Evolutionary conservation across 2,113 vertebrate genomes (phyloP).

Genomic region (Poicephalus meyeri): DNA sequence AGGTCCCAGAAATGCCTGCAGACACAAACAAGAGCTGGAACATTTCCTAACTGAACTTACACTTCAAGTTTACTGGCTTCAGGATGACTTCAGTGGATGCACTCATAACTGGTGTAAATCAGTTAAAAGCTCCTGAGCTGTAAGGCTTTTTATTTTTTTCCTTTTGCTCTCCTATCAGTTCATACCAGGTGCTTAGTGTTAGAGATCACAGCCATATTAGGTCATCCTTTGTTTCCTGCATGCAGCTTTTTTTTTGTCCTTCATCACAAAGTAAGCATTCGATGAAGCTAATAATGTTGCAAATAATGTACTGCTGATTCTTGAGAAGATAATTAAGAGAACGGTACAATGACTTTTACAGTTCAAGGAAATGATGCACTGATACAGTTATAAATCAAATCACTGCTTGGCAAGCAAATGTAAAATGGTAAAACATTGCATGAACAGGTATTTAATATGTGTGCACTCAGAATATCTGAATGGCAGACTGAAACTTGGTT

Average conservation of each 20-base stretch:
- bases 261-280: not conserved
- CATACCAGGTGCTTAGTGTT: not conserved
- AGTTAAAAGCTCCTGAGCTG: not conserved
- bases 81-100: not conserved
- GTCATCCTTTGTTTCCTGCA: not conserved
- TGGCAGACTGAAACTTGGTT: not conserved
- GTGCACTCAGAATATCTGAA: not conserved
- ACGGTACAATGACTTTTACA: not conserved
- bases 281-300: not conserved
- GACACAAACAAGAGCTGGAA: not conserved
- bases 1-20: not conserved
- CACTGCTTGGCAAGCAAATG: not conserved
- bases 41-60: not conserved
- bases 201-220: not conserved
- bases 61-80: not conserved
- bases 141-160: not conserved
- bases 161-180: not conserved
- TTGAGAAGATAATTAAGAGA: conserved; percentile 32
- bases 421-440: not conserved
- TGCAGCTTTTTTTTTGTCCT: not conserved
- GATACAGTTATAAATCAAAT: conserved; percentile 16
- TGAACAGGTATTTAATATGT: not conserved
- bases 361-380: not conserved
- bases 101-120: not conserved
- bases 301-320: not conserved